phyloP scores from a whole-genome alignment of 2,888 invertebrate species.

The Rugalucina vietnamica region DNA sequence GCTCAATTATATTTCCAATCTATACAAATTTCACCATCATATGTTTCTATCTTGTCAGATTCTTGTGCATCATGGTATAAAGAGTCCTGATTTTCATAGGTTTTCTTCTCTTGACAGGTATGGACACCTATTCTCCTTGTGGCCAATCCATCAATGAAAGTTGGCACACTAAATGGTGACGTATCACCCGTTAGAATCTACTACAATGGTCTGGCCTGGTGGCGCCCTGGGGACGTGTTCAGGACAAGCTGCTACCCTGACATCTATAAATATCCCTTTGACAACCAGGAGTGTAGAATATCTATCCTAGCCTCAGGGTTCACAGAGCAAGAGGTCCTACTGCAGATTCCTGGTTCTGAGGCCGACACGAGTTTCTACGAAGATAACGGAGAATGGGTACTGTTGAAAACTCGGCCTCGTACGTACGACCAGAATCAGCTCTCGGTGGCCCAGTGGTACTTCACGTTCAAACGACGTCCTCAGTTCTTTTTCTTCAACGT shows the following conservation, averaged over 20 bases:
- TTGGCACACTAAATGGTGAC: slow-evolving; percentile 33
- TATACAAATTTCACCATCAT: too few relatives aligned
- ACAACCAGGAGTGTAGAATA: slow-evolving; percentile 40
- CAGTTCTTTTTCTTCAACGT: slow-evolving; percentile 40
- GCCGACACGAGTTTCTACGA: slow-evolving; percentile 22
- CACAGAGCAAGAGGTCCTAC: slow-evolving; percentile 17
- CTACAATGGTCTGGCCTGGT: slow-evolving; percentile 38
- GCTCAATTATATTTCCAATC: too few relatives aligned
- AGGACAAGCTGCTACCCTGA: slow-evolving; percentile 40
- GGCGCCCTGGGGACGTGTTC: slow-evolving; percentile 47
- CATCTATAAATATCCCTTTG: slow-evolving; percentile 49
- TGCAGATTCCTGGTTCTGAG: slow-evolving; percentile 9
- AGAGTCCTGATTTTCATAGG: too few relatives aligned
- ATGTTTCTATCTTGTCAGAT: too few relatives aligned
- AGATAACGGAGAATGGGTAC: slow-evolving; percentile 49
- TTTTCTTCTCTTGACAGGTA: slow-evolving; percentile 21
- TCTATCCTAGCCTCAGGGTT: slow-evolving; percentile 34
- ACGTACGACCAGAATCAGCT: slow-evolving; percentile 1
- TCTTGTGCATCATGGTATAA: too few relatives aligned
- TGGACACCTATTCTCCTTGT: slow-evolving; percentile 40
- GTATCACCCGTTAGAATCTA: slow-evolving; percentile 25
- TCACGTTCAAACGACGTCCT: slow-evolving; percentile 26
- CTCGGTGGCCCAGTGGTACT: slow-evolving; percentile 4
- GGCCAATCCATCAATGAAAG: slow-evolving; percentile 37
- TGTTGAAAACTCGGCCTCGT: neutral